Base-by-base conservation (phyloP, 2,888 invertebrate species). In the Agonum fuliginosum region DNA sequence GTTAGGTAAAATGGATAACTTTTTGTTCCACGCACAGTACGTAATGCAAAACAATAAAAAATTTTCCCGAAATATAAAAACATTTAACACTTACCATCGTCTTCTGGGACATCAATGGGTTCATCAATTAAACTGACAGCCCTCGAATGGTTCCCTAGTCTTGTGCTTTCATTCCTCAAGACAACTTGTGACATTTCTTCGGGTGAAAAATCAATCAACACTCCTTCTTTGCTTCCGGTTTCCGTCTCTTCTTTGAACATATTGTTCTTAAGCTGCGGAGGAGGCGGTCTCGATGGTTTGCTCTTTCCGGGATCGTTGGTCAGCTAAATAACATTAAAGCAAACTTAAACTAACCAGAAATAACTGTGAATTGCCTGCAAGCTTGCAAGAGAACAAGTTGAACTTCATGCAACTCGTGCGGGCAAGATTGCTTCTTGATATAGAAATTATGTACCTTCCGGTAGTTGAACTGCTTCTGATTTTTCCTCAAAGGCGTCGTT, bases 401-500 rank as follows among this genome's bases (percentile, higher is more conserved):
- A n/a, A n/a, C n/a, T n/a, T n/a, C n/a, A n/a, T n/a, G n/a, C n/a
- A n/a, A n/a, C n/a, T n/a, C n/a, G n/a, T n/a, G n/a, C n/a, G n/a
- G n/a, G n/a, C n/a, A n/a, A n/a, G n/a, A n/a, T n/a, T n/a, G n/a
- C n/a, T n/a, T n/a, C n/a, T n/a, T n/a, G n/a, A n/a, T n/a, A n/a
- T n/a, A n/a, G n/a, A n/a, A n/a, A 17, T 88, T 84, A 80, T 96
- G 95, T 20, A 97, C 88, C 84, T 95, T 96, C 81, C 93, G 93
- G 84, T 97, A 96, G 83, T 93, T 92, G 83, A 95, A 96, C 84
- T 95, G 95, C 82, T 94, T 92, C 84, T 85, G 84, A 48, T 17
- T 58, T 10, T 22, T 24, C 6, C 81, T 79, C 2, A 83, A n/a
- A 34, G 80, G 78, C 34, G 82, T 78, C 62, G 80, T 74, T 41